Conservation (phyloP, 64 coral and sea anemone species). For the Catalaphyllia jardinei region DNA sequence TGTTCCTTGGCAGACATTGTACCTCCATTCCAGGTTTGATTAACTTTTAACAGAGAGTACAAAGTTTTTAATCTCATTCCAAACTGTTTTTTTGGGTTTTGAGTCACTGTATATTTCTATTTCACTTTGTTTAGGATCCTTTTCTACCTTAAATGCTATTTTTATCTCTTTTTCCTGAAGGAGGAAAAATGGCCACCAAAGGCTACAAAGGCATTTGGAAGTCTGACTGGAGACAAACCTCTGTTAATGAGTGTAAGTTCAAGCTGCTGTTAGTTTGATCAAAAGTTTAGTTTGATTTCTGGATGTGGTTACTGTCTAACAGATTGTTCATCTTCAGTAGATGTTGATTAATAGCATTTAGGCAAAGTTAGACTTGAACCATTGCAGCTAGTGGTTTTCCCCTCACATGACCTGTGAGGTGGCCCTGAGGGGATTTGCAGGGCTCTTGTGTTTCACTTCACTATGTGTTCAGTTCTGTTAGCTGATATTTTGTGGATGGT, state of each 20-base stretch:
- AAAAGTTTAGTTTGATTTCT: not conserved
- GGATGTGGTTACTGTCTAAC: too few species aligned
- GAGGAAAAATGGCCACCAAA: conserved; percentile 82
- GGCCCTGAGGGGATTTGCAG: too few species aligned
- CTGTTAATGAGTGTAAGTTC: conserved; percentile 87
- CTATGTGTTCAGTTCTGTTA: too few species aligned
- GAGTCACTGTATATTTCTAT: not conserved
- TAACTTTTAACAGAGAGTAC: too few species aligned
- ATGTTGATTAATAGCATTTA: too few species aligned
- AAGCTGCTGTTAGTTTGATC: not conserved
- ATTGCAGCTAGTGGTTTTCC: too few species aligned
- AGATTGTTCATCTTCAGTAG: too few species aligned
- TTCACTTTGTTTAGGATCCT: not conserved
- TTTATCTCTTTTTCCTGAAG: conserved; percentile 15
- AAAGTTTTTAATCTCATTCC: not conserved
- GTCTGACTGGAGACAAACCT: conserved; percentile 87
- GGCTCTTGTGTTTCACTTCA: too few species aligned
- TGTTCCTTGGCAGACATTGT: conserved; percentile 95
- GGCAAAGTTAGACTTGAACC: too few species aligned
- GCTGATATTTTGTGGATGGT: too few species aligned
- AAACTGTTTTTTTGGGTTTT: not conserved
- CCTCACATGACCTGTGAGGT: too few species aligned
- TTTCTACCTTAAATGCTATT: not conserved
- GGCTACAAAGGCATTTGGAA: conserved; percentile 97
- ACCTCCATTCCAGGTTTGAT: conserved; percentile 80